Base-by-base conservation (phyloP, 1,140 invertebrate genomes). In the Eurosta solidaginis region DNA sequence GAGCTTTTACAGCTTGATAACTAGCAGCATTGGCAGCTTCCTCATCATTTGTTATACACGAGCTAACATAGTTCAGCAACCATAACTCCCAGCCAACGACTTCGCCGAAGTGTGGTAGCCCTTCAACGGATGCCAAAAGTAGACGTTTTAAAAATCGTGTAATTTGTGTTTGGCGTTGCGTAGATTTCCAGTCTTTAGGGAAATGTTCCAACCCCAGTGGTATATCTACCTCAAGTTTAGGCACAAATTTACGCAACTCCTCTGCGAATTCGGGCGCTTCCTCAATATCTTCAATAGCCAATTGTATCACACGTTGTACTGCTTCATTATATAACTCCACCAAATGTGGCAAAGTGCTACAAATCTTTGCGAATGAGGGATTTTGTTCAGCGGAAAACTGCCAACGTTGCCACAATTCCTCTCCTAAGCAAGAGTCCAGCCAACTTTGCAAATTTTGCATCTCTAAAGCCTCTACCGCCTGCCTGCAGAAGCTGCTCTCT, bases 351-450 rank as follows among this genome's bases (percentile, higher is more conserved):
- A 92, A 90, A 79, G 91, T 89, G 29, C 88, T 88, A 29, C 91
- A 85, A 42, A 91, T 87, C 29, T 44, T 81, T 79, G 27, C 83
- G 81, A 22, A 88, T 74, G 83, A 85, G 12, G 77, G 82, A 85
- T 90, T 92, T 82, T 81, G 89, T 80, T 82, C 88, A 14, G 87
- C 83, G 77, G 89, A 89, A 42, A 88, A 88, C 78, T 90, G 89
- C 54, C 93, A 88, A 79, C 90, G 90, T 49, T 90, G 87, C 90
- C 92, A 94, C 29, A 94, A 88, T 84, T 93, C 92, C 79, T 91
- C 59, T 80, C 54, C 78, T 80, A 85, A 84, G 79, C 79, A 89
- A 78, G 50, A 83, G 83, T 75, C 85, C 81, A 63, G 74, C 78
- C 78, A 89, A 78, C 17, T 59, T 17, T 3, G 77, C 5, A 33